Evolutionary conservation across 2,888 invertebrate species (phyloP), one percentile per base, ranked within the genome.

Genomic region (Mythimna pallens): DNA sequence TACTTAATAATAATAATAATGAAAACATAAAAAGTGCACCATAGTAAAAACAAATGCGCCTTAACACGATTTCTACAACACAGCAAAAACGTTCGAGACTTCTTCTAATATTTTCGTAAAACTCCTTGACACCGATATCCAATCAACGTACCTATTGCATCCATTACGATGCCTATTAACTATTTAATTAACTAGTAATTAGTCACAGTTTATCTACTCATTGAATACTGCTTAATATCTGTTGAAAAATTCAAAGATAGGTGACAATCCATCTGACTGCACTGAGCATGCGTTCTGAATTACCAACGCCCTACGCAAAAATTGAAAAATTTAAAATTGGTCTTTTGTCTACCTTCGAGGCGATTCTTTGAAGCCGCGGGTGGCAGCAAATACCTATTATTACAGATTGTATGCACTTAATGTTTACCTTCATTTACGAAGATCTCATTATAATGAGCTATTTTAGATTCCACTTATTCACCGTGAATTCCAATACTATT

Each of bases 101-200:
- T 36, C 25, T 65, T 43, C n/a, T 20, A 55, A 55, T 50, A 50
- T 52, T 73, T 72, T 64, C 2, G 30, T 17, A 5, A 40, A 61
- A 36, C 12, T 36, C 75, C 75, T 76, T 76, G 75, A 74, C 75
- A 76, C 54, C 25, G 30, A 50, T 74, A 52, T 59, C 34, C 20
- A 68, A 74, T 64, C 68, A 68, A n/a, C 54, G 64, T 14, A 14
- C 14, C 40, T 10, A 36, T 54, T 68, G 68, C 52, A 50, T 63
- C 14, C 4, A 70, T 34, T 63, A 4, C 34, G 52, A 71, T 64
- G 12, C n/a, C 47, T 12, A 50, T 50, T 70, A 36, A 50, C 14
- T 25, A 58, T 50, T 30, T 62, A 62, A 73, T 50, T 62, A 62
- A 30, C 9, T 0, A 50, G 22, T 65, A 40, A 62, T 63, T 52